Evolutionary conservation across 2,888 invertebrate species (phyloP), one percentile per base, ranked within the genome.

Genomic region (Agrotis clavis): DNA sequence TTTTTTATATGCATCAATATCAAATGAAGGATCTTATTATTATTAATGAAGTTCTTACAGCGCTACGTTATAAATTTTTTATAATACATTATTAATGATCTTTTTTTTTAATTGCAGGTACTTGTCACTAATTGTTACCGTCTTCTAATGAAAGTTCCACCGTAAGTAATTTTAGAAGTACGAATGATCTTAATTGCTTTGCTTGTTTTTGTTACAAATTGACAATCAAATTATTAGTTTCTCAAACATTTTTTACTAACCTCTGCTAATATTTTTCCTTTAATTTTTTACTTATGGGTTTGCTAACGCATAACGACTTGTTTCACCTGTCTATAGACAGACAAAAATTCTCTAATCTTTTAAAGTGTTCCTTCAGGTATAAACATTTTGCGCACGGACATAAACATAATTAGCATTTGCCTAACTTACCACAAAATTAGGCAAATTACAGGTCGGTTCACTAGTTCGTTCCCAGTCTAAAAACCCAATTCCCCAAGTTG

Each of bases 341-440:
- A 30, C 11, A 57, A 50, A 70, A 19, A 48, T 57, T 45, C 16
- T 50, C 30, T 50, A 70, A 70, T 61, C 30, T 2, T 47, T 9
- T 35, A 0, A 56, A 48, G 45, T 77, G n/a, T 21, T 47, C 53
- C 19, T 56, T 48, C n/a, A 57, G 45, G 65, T 67, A 48, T 66
- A 21, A 64, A 56, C 35, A 71, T 71, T 62, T n/a, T 41, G 25
- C 11, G 14, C 30, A 59, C 45, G 19, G 6, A 25, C 47, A 68
- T 79, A 50, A 82, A 74, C 74, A 71, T 62, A 67, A 82, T 67
- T 63, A 82, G 25, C 56, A 71, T 79, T 67, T 50, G 63, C 63
- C 66, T 63, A 82, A 79, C 65, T 82, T 71, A 82, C 73, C 59
- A 45, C 69, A 60, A 69, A 78, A 82, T 81, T 78, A 82, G 79